Evolutionary conservation across 2,888 invertebrate genomes (phyloP).

Genomic region (Noctua comes): DNA sequence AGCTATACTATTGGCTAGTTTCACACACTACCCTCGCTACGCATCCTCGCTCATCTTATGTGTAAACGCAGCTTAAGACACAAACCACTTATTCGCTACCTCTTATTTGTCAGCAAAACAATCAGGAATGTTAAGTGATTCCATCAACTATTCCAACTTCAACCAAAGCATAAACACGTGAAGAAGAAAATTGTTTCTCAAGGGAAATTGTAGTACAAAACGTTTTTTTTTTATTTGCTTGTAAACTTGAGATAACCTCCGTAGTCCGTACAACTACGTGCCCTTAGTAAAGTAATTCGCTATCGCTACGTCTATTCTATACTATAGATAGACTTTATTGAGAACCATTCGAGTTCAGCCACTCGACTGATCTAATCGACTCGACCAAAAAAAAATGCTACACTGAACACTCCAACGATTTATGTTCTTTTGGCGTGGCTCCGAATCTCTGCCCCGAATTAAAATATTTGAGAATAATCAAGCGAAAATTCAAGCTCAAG

Average conservation of each 20-base stretch:
- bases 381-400: conserved; percentile 52
- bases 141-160: conserved; percentile 12
- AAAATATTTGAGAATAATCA: conserved; percentile 46
- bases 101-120: conserved; percentile 21
- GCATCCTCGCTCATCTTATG: no score
- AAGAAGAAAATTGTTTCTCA: conserved; percentile 33
- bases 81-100: neutral
- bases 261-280: conserved; percentile 31
- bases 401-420: conserved; percentile 36
- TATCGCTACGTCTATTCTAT: conserved; percentile 37
- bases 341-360: conserved; percentile 57
- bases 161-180: conserved; percentile 6
- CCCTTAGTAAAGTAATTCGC: conserved; percentile 39
- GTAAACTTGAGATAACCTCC: conserved; percentile 50
- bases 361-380: conserved; percentile 51
- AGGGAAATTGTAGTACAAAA: conserved; percentile 34
- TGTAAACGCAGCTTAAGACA: neutral
- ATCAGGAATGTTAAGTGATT: neutral
- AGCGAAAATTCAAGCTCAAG: conserved; percentile 28
- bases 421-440: conserved; percentile 38
- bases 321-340: conserved; percentile 43
- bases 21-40: no score
- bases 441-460: conserved; percentile 30
- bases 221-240: conserved; percentile 28
- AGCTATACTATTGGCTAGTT: no score